Percentiles rank a stretch among this genome's conserved stretches.
Conservation (phyloP, 1,140 invertebrate genomes). For the Aphis craccivora region DNA sequence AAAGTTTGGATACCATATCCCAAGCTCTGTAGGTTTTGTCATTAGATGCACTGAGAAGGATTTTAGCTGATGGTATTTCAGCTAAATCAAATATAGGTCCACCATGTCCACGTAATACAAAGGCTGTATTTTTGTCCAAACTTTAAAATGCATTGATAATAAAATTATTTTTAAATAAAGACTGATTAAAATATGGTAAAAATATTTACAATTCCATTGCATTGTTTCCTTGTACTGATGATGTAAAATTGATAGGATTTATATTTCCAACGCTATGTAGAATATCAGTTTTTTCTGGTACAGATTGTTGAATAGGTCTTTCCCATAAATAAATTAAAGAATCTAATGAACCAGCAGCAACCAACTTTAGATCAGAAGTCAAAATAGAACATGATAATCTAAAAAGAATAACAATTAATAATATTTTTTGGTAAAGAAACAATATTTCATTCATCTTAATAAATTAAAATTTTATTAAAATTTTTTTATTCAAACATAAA, state of each 20-base stretch:
- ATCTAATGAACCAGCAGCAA: conserved; percentile 43
- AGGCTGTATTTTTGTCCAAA: not conserved
- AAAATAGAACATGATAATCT: conserved; percentile 44
- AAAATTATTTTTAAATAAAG: not conserved
- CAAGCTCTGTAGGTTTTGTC: conserved; percentile 38
- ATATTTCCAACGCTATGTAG: not conserved
- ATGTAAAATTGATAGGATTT: not conserved
- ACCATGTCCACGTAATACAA: conserved; percentile 42
- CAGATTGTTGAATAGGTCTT: not conserved
- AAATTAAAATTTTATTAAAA: not conserved
- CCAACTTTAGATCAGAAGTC: not conserved
- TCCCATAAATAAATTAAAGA: conserved; percentile 47
- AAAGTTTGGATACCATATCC: conserved; percentile 11
- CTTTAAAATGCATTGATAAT: not conserved
- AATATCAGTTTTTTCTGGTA: not conserved
- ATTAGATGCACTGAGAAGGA: conserved; percentile 7
- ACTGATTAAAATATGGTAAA: not conserved
- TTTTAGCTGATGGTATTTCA: conserved; percentile 9
- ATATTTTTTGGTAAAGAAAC: not conserved
- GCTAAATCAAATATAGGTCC: conserved; percentile 46
- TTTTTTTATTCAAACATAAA: not conserved
- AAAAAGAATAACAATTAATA: not conserved
- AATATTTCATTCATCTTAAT: not conserved
- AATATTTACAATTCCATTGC: conserved; percentile 13
- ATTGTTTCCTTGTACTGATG: not conserved